Evolutionary conservation across 23 tunicate genomes (phyloP), one percentile per base, ranked within the genome.

Genomic region (Styela clava): DNA sequence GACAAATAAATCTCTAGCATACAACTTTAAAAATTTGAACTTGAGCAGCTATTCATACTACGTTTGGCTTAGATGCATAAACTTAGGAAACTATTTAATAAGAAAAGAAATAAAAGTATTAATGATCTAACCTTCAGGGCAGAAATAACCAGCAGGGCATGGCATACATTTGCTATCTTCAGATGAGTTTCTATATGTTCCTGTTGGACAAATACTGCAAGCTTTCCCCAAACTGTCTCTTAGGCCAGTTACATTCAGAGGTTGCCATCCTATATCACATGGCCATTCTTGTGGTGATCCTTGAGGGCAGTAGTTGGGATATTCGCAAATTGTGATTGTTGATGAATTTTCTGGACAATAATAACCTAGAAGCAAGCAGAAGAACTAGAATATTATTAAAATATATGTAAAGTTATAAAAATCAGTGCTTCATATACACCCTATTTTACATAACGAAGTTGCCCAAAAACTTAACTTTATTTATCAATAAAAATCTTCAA

Each of bases 111-210:
- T n/a, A n/a, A n/a, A n/a, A n/a, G n/a, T n/a, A n/a, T n/a, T n/a
- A n/a, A n/a, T n/a, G n/a, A n/a, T n/a, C n/a, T n/a, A n/a, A 88
- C 99, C 99, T 87, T 84, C 94, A n/a, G 99, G 99, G 83, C 99
- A 96, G 71, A 28, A 96, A 67, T 81, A 91, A n/a, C 99, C 99
- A 27, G 99, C 94, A 25, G 99, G 99, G 64, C 99, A 96, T 16
- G 99, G 94, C 72, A 62, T 77, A 79, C 99, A 96, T 44, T 87
- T 88, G 78, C 76, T 82, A 2, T 84, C 97, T 1, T 63, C 83
- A 16, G 96, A 83, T 20, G 97, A 87, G 61, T 87, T 91, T 64
- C 99, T 74, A 64, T 84, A 96, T 5, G 90, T 84, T 12, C 99
- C 99, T 2, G 79, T 72, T 0, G 99, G 99, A 78, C 99, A 96